Percentiles rank a stretch among this genome's conserved stretches.
Evolutionary conservation across 2,113 vertebrate genomes (phyloP).

Genomic region (Phalacrocorax aristotelis): DNA sequence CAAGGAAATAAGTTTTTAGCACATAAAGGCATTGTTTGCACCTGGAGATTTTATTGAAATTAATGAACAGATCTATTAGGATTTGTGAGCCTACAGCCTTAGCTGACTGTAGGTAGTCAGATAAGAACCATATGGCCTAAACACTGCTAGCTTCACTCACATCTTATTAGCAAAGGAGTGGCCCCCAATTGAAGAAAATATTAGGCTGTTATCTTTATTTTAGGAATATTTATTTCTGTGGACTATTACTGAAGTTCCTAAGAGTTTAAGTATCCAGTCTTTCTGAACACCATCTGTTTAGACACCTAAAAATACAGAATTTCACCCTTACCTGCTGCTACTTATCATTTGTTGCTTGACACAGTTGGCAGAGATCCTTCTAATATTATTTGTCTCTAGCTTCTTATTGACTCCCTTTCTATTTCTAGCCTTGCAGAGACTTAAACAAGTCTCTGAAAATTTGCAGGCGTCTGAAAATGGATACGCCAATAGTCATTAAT

Average conservation of each 20-base stretch:
- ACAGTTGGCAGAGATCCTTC: background rate
- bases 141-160: background rate
- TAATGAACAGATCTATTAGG: background rate
- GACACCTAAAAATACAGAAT: background rate
- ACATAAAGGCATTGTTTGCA: background rate
- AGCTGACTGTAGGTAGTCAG: background rate
- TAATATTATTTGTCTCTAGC: background rate
- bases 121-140: background rate
- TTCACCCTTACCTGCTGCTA: background rate
- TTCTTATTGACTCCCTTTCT: background rate
- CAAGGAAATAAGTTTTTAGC: background rate
- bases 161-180: background rate
- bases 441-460: background rate
- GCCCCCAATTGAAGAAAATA: background rate
- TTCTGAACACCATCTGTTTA: background rate
- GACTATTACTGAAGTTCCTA: background rate
- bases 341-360: background rate
- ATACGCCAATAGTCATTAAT: background rate
- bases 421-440: background rate
- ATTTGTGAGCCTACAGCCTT: background rate
- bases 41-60: background rate
- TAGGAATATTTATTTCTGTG: background rate
- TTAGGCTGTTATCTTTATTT: background rate
- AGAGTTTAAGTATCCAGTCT: background rate
- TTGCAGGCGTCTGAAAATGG: background rate